A percentile compares a stretch with the other conserved stretches of the same genome.
Conservation (phyloP, 2,797 vertebrate species). For the Todus mexicanus region DNA sequence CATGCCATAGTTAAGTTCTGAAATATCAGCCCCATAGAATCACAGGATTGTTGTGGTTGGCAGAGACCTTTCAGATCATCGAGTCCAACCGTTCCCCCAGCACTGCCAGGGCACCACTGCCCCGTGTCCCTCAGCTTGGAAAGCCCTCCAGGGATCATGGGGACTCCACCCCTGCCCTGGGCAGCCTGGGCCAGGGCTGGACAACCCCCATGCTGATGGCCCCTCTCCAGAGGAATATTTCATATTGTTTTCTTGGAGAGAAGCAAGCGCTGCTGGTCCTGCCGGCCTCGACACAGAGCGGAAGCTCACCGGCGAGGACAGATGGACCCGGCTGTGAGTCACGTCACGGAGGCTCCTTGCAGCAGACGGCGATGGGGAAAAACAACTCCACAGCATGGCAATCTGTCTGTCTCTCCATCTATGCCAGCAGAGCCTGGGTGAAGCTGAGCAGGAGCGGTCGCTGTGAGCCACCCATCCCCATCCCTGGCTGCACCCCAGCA, state of each 20-base stretch:
- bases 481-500: background rate
- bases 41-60: background rate
- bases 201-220: background rate
- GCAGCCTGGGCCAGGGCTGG: background rate
- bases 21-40: background rate
- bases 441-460: background rate
- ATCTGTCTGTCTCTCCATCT: background rate
- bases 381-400: background rate
- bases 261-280: background rate
- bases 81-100: background rate
- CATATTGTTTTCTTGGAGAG: background rate
- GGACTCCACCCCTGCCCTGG: background rate
- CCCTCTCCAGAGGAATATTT: background rate
- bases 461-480: rapidly evolving
- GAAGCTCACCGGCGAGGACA: background rate
- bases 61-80: background rate
- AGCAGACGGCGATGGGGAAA: background rate
- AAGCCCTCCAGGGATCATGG: background rate
- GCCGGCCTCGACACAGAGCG: rapidly evolving
- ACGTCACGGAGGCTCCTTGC: background rate
- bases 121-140: background rate
- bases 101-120: background rate
- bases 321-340: background rate
- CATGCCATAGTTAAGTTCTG: rapidly evolving
- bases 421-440: rapidly evolving